Conservation (phyloP, 1,140 invertebrate species). For the Babylonia areolata region DNA sequence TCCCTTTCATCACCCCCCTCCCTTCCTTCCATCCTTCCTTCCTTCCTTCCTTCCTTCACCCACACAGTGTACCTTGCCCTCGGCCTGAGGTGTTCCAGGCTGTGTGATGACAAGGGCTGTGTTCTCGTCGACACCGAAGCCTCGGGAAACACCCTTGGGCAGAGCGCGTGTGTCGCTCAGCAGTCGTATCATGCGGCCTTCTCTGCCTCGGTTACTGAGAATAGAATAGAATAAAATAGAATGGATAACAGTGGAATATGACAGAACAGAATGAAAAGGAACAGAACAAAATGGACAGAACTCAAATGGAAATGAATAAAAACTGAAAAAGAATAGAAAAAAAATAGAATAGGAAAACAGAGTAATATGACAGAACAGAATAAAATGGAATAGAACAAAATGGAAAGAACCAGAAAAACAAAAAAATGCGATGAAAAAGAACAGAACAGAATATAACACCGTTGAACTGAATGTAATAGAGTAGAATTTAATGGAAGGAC, state of each 20-base stretch:
- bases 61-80: constrained; percentile 48
- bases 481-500: background rate
- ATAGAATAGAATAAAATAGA: background rate
- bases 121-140: constrained; percentile 59
- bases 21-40: too few species aligned
- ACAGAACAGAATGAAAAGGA: too few species aligned
- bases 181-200: constrained; percentile 61
- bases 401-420: background rate
- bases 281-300: too few species aligned
- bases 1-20: too few species aligned
- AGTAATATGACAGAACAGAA: too few species aligned
- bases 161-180: constrained; percentile 52
- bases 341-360: too few species aligned
- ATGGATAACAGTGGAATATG: too few species aligned
- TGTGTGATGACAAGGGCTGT: constrained; percentile 59
- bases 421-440: too few species aligned
- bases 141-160: constrained; percentile 36
- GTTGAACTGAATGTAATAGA: too few species aligned
- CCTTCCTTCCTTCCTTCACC: background rate
- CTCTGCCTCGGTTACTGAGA: constrained; percentile 65
- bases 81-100: constrained; percentile 41
- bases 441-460: background rate
- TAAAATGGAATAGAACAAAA: background rate
- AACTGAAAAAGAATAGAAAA: too few species aligned
- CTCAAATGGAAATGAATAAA: too few species aligned